phyloP scores from a whole-genome alignment of 2,888 invertebrate genomes.

The Osedax fenrisi region DNA sequence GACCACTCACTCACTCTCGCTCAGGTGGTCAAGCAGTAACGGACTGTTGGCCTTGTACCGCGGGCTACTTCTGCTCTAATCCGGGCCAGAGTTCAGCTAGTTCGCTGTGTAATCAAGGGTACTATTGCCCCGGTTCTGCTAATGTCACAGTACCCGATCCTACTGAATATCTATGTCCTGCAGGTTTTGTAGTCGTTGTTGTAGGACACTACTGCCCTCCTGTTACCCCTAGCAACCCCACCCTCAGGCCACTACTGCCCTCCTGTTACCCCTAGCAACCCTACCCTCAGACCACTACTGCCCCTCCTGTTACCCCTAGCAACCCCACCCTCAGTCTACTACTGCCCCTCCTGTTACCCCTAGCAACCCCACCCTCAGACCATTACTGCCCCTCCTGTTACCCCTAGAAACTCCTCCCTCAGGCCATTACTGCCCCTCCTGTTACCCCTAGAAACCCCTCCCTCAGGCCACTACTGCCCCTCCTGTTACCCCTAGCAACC shows the following conservation, averaged over 20 bases:
- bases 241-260: too few relatives aligned
- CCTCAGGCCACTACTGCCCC: too few relatives aligned
- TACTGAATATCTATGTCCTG: slow-evolving; percentile 38
- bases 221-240: too few relatives aligned
- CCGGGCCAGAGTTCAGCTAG: slow-evolving; percentile 42
- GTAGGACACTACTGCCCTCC: not conserved
- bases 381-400: too few relatives aligned
- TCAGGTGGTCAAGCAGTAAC: slow-evolving; percentile 38
- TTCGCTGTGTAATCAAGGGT: slow-evolving; percentile 42
- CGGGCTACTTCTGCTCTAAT: slow-evolving; percentile 43
- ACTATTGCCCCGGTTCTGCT: slow-evolving; percentile 46
- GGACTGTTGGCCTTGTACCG: slow-evolving; percentile 45
- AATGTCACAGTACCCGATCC: slow-evolving; percentile 41
- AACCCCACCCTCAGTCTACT: not conserved
- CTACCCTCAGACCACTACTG: not conserved
- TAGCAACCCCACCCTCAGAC: too few relatives aligned
- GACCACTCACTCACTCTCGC: too few relatives aligned
- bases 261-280: too few relatives aligned
- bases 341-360: too few relatives aligned
- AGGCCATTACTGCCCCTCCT: too few relatives aligned
- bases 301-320: not conserved
- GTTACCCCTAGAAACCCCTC: too few relatives aligned
- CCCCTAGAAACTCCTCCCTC: too few relatives aligned
- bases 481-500: too few relatives aligned
- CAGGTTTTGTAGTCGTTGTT: slow-evolving; percentile 25